Conservation (phyloP, 2,888 invertebrate genomes). For the Lumbricus terrestris region DNA sequence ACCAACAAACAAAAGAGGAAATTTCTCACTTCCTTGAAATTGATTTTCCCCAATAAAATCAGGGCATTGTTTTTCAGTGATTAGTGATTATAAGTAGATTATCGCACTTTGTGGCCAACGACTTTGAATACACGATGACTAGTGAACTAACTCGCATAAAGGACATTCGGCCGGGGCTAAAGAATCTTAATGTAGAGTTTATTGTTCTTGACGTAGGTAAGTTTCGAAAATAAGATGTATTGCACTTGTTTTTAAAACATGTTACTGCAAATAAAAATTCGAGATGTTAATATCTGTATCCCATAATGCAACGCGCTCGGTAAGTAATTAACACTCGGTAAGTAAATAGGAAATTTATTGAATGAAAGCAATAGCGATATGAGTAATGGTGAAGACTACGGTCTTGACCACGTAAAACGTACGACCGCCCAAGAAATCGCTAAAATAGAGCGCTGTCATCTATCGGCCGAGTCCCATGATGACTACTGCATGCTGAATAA, state of each 20-base stretch:
- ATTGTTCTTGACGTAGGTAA: constrained; percentile 90
- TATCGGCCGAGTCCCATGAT: too few species aligned
- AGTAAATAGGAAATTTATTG: too few species aligned
- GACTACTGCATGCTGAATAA: too few species aligned
- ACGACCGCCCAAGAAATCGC: too few species aligned
- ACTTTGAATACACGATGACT: constrained; percentile 7
- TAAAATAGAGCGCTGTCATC: too few species aligned
- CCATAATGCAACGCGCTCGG: too few species aligned
- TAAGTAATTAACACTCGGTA: too few species aligned
- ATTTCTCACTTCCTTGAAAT: neutral
- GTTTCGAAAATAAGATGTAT: constrained; percentile 36
- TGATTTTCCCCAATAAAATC: neutral
- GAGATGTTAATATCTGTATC: neutral
- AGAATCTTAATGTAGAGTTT: constrained; percentile 87
- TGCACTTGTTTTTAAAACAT: neutral
- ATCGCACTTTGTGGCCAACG: neutral
- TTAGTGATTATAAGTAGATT: neutral
- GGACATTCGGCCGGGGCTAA: constrained; percentile 86
- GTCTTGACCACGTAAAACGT: too few species aligned
- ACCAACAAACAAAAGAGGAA: neutral
- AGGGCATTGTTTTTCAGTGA: neutral
- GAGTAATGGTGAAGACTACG: too few species aligned
- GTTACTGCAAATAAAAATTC: neutral
- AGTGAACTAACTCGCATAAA: constrained; percentile 67
- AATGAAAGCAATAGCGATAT: too few species aligned